Conservation (phyloP, 2,797 vertebrate species). For the Limnodromus scolopaceus region DNA sequence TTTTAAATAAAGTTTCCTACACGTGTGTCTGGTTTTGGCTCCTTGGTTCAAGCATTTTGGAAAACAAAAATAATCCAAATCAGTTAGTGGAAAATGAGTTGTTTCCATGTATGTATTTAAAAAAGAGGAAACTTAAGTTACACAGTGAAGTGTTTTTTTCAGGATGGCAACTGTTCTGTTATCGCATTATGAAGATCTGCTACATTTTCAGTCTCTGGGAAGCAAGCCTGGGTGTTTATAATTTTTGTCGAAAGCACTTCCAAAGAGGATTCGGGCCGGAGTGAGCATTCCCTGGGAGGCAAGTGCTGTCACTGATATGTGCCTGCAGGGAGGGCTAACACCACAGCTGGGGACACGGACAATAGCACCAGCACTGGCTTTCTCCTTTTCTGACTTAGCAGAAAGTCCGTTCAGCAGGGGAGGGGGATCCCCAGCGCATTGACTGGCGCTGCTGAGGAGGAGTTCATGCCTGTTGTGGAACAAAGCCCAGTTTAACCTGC, state of each 20-base stretch:
- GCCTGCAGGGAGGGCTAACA: background rate
- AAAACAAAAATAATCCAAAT: background rate
- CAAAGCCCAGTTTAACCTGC: background rate
- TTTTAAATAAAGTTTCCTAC: background rate
- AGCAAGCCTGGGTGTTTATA: background rate
- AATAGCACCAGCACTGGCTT: background rate
- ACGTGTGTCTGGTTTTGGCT: fast-evolving
- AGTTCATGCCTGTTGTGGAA: background rate
- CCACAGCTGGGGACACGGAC: too few species aligned
- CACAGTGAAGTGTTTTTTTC: background rate
- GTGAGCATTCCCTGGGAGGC: background rate
- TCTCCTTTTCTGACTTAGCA: background rate
- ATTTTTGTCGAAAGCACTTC: background rate
- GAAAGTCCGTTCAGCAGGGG: background rate
- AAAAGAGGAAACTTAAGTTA: background rate
- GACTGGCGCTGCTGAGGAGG: background rate
- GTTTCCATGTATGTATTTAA: background rate
- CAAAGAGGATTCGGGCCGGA: background rate
- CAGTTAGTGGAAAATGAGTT: background rate
- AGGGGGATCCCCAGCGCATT: background rate
- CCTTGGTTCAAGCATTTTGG: background rate
- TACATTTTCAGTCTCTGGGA: background rate
- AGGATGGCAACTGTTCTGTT: background rate
- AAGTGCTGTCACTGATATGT: background rate
- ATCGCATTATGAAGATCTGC: background rate